Conservation (phyloP, 2,797 vertebrate genomes). For the Harpagifer antarcticus region DNA sequence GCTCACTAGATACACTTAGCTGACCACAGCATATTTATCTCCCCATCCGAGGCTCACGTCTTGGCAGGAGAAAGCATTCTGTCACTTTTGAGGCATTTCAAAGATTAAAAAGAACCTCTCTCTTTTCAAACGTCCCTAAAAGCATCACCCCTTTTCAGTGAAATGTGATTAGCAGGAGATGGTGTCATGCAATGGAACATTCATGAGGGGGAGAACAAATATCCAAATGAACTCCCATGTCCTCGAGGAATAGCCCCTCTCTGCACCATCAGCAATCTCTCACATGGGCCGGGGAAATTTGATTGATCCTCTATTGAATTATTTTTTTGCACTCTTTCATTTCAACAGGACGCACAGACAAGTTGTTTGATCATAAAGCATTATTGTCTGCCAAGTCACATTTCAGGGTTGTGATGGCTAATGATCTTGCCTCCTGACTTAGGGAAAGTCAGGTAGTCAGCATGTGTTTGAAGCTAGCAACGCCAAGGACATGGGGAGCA, state of each 20-base stretch:
- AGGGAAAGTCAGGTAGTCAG: constrained; percentile 88
- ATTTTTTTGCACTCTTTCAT: constrained; percentile 88
- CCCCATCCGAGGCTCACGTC: constrained; percentile 97
- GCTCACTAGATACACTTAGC: constrained; percentile 99
- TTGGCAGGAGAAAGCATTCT: constrained; percentile 99
- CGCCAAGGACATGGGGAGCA: constrained; percentile 84
- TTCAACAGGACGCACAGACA: constrained; percentile 87
- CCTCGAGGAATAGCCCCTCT: constrained; percentile 89
- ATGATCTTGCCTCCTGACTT: constrained; percentile 88
- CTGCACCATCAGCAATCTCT: constrained; percentile 90
- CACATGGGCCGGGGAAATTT: constrained; percentile 83
- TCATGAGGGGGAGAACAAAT: constrained; percentile 91
- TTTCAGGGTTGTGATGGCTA: constrained; percentile 88
- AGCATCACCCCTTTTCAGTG: constrained; percentile 85
- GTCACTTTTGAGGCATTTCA: constrained; percentile 99
- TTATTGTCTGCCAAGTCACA: constrained; percentile 90
- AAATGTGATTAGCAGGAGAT: constrained; percentile 99
- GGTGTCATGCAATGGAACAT: constrained; percentile 96
- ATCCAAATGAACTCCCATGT: constrained; percentile 89
- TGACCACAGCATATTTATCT: constrained; percentile 99
- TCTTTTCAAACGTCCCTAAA: constrained; percentile 99
- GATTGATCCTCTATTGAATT: constrained; percentile 92
- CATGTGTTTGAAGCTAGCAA: constrained; percentile 86
- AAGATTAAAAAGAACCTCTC: constrained; percentile 99
- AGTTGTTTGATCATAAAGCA: constrained; percentile 91